phyloP scores from a whole-genome alignment of 2,797 vertebrate species.

The Eleutherodactylus coqui region DNA sequence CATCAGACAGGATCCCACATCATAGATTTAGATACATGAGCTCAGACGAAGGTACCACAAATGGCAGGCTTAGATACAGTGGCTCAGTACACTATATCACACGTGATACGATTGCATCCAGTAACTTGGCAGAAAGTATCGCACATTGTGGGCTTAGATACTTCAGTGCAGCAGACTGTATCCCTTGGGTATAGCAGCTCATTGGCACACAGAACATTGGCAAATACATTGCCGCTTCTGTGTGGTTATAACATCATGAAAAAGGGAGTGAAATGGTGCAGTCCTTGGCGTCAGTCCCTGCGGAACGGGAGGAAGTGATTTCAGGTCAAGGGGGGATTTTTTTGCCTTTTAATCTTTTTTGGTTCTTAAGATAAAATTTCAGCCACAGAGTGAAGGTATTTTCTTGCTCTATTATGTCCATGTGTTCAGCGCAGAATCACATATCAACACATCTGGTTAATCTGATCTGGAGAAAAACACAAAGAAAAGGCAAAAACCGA shows the following conservation, averaged over 20 bases:
- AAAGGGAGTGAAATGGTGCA: not conserved
- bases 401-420: slow-evolving; percentile 29
- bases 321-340: not conserved
- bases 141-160: not conserved
- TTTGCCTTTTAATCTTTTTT: not conserved
- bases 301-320: slow-evolving; percentile 40
- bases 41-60: not conserved
- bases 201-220: not conserved
- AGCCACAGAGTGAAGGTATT: slow-evolving; percentile 12
- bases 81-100: not conserved
- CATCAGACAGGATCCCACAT: not conserved
- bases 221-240: not conserved
- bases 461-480: slow-evolving; percentile 9
- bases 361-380: slow-evolving; percentile 5
- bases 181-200: not conserved
- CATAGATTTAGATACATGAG: not conserved
- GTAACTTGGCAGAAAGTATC: not conserved
- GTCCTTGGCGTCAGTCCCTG: not conserved
- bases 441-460: slow-evolving; percentile 43
- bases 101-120: not conserved
- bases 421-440: slow-evolving; percentile 16
- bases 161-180: not conserved
- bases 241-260: not conserved
- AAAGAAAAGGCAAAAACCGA: not conserved
- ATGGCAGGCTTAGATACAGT: not conserved